A percentile compares a stretch with the other conserved stretches of the same genome.
Conservation (phyloP, 1,140 invertebrate species). For the Drosophila pruinosa region DNA sequence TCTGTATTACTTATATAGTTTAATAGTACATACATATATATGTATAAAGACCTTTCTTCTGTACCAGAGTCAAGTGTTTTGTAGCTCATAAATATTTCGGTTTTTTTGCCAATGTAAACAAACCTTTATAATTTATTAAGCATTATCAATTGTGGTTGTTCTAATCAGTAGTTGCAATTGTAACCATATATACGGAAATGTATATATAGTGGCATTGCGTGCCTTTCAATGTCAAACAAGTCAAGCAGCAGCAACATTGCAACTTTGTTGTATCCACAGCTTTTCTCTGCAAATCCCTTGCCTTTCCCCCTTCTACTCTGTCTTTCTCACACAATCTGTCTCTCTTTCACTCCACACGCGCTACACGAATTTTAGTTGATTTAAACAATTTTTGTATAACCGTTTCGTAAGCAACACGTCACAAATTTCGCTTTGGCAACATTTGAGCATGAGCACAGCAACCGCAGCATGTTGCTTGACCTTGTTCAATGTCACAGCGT, state of each 20-base stretch:
- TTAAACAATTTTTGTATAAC: conserved; percentile 30
- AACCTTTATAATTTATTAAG: neutral
- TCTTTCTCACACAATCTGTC: conserved; percentile 16
- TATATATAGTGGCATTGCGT: conserved; percentile 8
- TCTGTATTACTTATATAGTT: neutral
- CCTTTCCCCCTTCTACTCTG: neutral
- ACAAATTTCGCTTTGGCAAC: conserved; percentile 31
- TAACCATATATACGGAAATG: neutral
- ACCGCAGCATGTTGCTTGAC: conserved; percentile 66
- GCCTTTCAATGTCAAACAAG: conserved; percentile 75
- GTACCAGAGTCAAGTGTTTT: neutral
- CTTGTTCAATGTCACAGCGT: conserved; percentile 73
- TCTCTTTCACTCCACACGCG: conserved; percentile 25
- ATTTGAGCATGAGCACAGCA: conserved; percentile 7
- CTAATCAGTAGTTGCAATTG: conserved; percentile 9
- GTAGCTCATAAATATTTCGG: neutral
- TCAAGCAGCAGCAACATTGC: conserved; percentile 35
- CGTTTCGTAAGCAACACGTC: conserved; percentile 61
- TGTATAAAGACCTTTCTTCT: neutral
- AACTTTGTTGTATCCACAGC: conserved; percentile 33
- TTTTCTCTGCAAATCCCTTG: conserved; percentile 36
- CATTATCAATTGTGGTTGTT: conserved; percentile 12
- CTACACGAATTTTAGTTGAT: conserved; percentile 31
- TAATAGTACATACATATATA: neutral
- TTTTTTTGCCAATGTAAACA: neutral